Evolutionary conservation across 2,113 vertebrate species (phyloP), one percentile per base, ranked within the genome.

Genomic region (Micronisus gabar): DNA sequence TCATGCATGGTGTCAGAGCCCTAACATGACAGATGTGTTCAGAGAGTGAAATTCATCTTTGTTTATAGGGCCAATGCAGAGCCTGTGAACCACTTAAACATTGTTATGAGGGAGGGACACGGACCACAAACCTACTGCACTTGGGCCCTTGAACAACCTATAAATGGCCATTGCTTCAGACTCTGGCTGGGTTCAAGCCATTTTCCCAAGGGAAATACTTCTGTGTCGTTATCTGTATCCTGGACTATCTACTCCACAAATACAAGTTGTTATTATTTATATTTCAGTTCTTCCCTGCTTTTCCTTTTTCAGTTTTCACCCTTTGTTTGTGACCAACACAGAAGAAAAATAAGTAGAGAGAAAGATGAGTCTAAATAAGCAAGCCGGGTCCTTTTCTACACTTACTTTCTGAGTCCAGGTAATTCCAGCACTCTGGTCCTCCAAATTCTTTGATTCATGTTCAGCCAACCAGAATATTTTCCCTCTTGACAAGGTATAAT

Each of bases 401-500:
- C 43, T 88, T 78, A 27, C 66, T 84, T 94, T 86, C 73, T 2
- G 25, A 92, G 86, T 56, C 56, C 86, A 93, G 83, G 92, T 95
- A 95, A 95, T 95, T 95, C 92, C 96, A 93, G 43, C 65, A 88
- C 95, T 96, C 76, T 92, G 52, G 75, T 95, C 36, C 19, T 95
- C 95, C 88, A 86, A 92, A 96, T 86, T 72, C 86, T 79, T 93
- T 88, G 90, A 93, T 96, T 95, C 81, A 13, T 89, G 93, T 66
- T 95, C 94, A 94, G 81, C 89, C 94, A 87, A 88, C 89, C 84
- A 91, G 89, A 94, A 91, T 94, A 59, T 95, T 95, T 95, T 95
- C 62, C 22, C 70, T 95, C 66, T 86, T 97, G 96, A 95, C 93
- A 95, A 95, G 93, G 84, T 96, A 86, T 97, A 94, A 95, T 97